A percentile compares a stretch with the other conserved stretches of the same genome.
Conservation (phyloP, 2,113 vertebrate species). For the Sigmodon hispidus region DNA sequence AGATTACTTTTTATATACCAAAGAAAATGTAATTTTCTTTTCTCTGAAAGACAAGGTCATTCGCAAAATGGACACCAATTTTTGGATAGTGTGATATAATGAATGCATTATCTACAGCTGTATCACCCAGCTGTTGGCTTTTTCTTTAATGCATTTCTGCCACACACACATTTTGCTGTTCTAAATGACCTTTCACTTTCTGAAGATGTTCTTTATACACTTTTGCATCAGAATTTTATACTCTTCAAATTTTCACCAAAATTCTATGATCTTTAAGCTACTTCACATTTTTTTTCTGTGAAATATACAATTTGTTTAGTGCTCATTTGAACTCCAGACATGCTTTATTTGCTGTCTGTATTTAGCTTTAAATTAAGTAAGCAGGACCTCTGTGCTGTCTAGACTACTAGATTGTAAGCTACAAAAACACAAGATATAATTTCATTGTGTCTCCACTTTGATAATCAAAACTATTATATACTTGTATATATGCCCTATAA, state of each 20-base stretch:
- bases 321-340: not conserved
- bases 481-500: not conserved
- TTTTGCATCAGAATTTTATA: constrained; percentile 16
- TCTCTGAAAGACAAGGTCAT: constrained; percentile 54
- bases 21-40: constrained; percentile 42
- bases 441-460: not conserved
- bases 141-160: constrained; percentile 25
- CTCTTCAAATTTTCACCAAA: constrained; percentile 20
- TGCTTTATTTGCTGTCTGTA: not conserved
- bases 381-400: not conserved
- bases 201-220: constrained; percentile 16
- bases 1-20: not conserved
- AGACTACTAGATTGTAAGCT: not conserved
- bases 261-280: not conserved
- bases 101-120: not conserved
- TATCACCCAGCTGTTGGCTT: not conserved
- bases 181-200: not conserved
- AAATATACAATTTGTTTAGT: not conserved
- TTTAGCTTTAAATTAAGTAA: not conserved
- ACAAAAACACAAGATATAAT: not conserved
- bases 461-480: accelerated
- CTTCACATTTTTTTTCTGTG: not conserved
- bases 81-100: not conserved
- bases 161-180: not conserved
- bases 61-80: constrained; percentile 23